These are phyloP conservation scores for Gasterosteus aculeatus DNA, from an alignment of 2,113 vertebrate species.

Conservation along the genomic window DNA sequence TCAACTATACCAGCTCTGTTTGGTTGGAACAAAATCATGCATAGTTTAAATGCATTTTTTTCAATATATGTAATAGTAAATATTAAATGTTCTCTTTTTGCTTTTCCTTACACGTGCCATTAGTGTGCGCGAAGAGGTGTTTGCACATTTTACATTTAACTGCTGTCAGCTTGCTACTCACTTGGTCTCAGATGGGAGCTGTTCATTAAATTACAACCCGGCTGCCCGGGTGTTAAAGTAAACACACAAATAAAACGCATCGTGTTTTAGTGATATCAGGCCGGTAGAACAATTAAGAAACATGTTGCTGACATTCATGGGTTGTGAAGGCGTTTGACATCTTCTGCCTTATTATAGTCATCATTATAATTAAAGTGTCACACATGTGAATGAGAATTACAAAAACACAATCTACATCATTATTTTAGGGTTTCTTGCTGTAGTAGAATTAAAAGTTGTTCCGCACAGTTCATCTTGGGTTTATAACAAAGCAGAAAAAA, in stretches of 20 bases:
- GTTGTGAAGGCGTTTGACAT: constrained; percentile 43
- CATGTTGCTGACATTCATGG: background rate
- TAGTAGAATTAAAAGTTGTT: constrained; percentile 7
- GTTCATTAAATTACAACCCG: constrained; percentile 20
- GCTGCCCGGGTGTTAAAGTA: background rate
- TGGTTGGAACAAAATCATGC: background rate
- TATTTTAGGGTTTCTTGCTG: background rate
- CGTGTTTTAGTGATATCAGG: background rate
- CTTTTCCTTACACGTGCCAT: constrained; percentile 8
- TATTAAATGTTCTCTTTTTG: background rate
- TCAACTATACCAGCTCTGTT: background rate
- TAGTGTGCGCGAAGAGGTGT: constrained; percentile 2
- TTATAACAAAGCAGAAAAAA: constrained; percentile 1
- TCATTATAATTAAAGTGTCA: constrained; percentile 45
- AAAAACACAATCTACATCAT: background rate
- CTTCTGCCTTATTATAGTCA: constrained; percentile 37
- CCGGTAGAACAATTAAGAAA: background rate
- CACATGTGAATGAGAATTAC: background rate
- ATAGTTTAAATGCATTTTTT: background rate
- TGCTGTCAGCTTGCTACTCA: constrained; percentile 22
- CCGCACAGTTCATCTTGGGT: background rate
- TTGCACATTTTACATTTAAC: constrained; percentile 38
- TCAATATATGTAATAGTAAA: background rate
- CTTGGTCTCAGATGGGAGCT: constrained; percentile 7
- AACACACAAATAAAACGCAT: constrained; percentile 10